Base-by-base conservation (phyloP, 2,888 invertebrate species). In the Bedellia somnulentella region DNA sequence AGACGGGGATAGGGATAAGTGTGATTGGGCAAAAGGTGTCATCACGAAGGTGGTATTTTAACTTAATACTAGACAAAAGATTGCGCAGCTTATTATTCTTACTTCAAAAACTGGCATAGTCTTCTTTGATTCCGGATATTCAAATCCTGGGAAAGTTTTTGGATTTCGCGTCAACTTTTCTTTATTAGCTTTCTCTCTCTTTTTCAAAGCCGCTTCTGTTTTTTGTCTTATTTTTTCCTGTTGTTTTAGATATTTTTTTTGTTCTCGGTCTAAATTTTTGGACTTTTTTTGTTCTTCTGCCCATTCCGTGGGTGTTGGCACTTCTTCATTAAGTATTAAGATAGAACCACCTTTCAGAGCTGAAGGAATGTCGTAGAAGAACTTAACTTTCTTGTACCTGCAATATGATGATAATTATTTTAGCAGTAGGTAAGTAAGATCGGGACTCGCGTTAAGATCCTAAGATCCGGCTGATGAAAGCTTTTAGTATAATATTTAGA, bases 91-190 rank as follows among this genome's bases (percentile, higher is more conserved):
- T 18, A 5, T 18, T 18, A 18, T 5, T 18, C 5, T 18, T 18
- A 6, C 8, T 18, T n/a, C n/a, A n/a, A n/a, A n/a, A 30, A 66
- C 41, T 11, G 41, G 25, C 8, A 43, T 29, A 11, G 47, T 52
- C 35, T 45, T 54, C 24, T 51, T 55, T 1, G 68, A 67, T 25
- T 39, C 25, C 5, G 64, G 67, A 27, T 52, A 71, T 2, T 39
- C 3, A 32, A 52, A 71, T 3, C 70, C 70, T 2, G 68, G 67
- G 37, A 68, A 66, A 40, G 49, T 38, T 1, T 39, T 51, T 12
- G 67, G 67, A 31, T 64, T 61, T 39, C 59, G 67, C 60, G 61
- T 58, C 28, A 63, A 49, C 36, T 66, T 70, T 32, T 43, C 49
- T 37, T 66, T 52, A 18, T 40, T 18, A 28, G 52, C 63, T 31